Evolutionary conservation across 2,797 vertebrate genomes (phyloP), one percentile per base, ranked within the genome.

Genomic region (Paguma larvata): DNA sequence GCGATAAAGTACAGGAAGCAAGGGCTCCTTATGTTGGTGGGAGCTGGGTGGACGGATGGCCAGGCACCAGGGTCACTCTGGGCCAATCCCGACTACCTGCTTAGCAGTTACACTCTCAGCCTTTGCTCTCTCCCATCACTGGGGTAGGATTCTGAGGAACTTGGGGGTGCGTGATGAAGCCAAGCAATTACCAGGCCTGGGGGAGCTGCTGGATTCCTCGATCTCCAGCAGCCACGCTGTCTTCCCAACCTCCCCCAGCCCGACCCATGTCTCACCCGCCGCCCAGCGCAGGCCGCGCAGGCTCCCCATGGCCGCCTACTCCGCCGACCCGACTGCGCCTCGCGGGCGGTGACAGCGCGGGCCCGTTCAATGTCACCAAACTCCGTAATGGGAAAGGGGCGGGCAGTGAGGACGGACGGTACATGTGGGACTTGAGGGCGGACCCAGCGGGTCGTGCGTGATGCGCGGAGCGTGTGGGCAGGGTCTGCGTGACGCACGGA

Each of bases 121-220:
- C 56, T 12, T 41, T 8, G 18, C n/a, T 77, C 14, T 32, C 46
- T 78, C 67, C 93, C 65, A 18, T 38, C 18, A 30, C 1, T 5
- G 7, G 7, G 63, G 27, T 5, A 62, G 25, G 63, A 38, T 25
- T 27, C 51, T 32, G 0, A 87, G 48, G 73, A 53, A 63, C 41
- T 3, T 15, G 11, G 38, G 48, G n/a, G 25, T 41, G 77, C 27
- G 7, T 46, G 18, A 51, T 3, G 32, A n/a, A 38, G 51, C 30
- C 5, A 4, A 53, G 41, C 34, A 27, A 15, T 38, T 10, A 25
- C 12, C 91, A 53, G 30, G 19, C 62, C 67, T 25, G n/a, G 6
- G 13, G 25, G 23, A 97, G 98, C 97, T 99, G 99, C 95, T 21
- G 98, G 96, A 98, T 98, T 98, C 99, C 97, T 68, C 94, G 96